Base-by-base conservation (phyloP, 2,888 invertebrate genomes). In the Cremastinae sp. region DNA sequence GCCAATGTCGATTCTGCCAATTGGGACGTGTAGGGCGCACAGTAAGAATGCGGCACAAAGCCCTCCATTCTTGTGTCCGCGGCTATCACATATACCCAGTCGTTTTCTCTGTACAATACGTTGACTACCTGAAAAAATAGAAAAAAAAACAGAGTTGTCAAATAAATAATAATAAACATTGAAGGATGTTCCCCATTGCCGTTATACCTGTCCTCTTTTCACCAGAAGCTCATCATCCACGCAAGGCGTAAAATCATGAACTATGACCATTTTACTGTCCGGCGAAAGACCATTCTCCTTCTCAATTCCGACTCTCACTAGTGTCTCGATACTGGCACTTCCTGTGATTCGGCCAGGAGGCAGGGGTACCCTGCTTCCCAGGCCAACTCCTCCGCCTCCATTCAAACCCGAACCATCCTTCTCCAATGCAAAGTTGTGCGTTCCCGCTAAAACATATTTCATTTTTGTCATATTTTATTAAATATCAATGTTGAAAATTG, bases 61-160 rank as follows among this genome's bases (percentile, higher is more conserved):
- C 98, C 98, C 90, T 98, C 97, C 86, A 96, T 94, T 62, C 96
- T 92, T 14, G 96, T 95, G 83, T 96, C 96, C 54, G 96, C 95
- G 1, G 96, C 95, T 86, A 98, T 96, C 0, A 98, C 97, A 90
- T 98, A 98, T 7, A 97, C 97, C 98, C 98, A 98, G 90, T 98
- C 98, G 87, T 98, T 97, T 90, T 98, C 98, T 81, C 97, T 93
- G 90, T 98, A 98, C 78, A 98, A 91, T 77, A 98, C 95, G 90
- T 97, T 97, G n/a, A 98, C 97, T 86, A 97, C 94, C 92, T 94
- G 87, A 14, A 18, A 34, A 34, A 18, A 51, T 12, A n/a, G 14
- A 14, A 4, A n/a, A 22, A 45, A 47, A 9, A 51, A 73, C 51
- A n/a, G n/a, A n/a, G n/a, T n/a, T n/a, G n/a, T n/a, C n/a, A n/a